Evolutionary conservation across 2,113 vertebrate genomes (phyloP).

Genomic region (Spilogale gracilis): DNA sequence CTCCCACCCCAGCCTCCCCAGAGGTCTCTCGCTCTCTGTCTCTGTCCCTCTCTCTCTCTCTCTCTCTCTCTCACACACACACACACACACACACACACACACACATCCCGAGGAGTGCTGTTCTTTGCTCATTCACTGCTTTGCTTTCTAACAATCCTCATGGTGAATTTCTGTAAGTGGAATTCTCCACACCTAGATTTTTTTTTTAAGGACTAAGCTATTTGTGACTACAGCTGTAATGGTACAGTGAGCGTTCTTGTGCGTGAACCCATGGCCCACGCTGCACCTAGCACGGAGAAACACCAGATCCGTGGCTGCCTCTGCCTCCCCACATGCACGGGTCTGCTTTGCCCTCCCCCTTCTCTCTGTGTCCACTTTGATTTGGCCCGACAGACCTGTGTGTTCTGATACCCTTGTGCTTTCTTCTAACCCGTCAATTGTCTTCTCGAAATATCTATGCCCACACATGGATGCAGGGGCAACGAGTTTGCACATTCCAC

Average conservation of each 20-base stretch:
- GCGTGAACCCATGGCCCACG: not conserved
- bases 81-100: no score
- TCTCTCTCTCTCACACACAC: no score
- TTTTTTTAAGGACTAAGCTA: not conserved
- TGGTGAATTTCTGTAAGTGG: not conserved
- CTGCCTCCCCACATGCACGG: not conserved
- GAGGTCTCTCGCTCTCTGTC: no score
- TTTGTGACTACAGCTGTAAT: not conserved
- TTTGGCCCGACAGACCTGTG: not conserved
- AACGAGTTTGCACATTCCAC: not conserved
- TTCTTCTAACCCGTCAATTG: not conserved
- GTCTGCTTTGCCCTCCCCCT: no score
- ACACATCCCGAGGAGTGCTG: not conserved
- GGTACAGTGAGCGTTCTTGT: not conserved
- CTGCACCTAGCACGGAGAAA: not conserved
- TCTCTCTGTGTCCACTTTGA: not conserved
- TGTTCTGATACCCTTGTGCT: not conserved
- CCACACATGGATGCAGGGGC: fast-evolving
- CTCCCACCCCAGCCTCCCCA: no score
- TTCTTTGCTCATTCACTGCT: not conserved
- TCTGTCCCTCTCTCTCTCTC: no score
- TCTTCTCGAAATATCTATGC: not conserved
- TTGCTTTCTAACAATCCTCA: slow-evolving; percentile 11
- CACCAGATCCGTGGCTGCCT: not conserved
- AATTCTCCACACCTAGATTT: not conserved